Conservation (phyloP, 2,113 vertebrate genomes). For the Arothron firmamentum region DNA sequence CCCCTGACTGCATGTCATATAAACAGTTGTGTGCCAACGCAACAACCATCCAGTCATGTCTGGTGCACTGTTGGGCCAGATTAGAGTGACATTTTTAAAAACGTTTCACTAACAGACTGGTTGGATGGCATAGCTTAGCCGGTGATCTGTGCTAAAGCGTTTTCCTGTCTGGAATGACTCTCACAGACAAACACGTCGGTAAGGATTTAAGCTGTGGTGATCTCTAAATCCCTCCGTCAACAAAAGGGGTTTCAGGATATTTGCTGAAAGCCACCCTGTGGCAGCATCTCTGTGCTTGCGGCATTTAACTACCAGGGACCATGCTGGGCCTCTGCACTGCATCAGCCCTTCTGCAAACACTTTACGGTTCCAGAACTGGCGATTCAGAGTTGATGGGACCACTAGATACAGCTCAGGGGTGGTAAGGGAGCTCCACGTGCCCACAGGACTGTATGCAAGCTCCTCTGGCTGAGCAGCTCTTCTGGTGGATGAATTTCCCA, state of each 20-base stretch:
- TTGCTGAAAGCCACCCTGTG: slow-evolving; percentile 39
- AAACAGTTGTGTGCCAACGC: no score
- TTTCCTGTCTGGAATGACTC: slow-evolving; percentile 32
- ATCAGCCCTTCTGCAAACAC: no score
- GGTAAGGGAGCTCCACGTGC: background rate
- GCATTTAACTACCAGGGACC: background rate
- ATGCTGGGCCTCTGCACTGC: background rate
- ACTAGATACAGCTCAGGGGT: background rate
- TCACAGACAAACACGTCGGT: slow-evolving; percentile 33
- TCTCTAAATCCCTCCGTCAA: slow-evolving; percentile 53
- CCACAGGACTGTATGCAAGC: no score
- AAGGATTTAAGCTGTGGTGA: slow-evolving; percentile 47
- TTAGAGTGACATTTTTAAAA: slow-evolving; percentile 22
- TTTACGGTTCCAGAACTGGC: no score
- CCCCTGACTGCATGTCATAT: no score
- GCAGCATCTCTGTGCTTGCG: background rate
- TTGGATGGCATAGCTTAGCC: slow-evolving; percentile 16
- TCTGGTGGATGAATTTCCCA: no score
- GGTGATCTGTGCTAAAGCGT: slow-evolving; percentile 38
- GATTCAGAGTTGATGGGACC: no score
- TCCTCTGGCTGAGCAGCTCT: no score
- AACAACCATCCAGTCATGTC: background rate
- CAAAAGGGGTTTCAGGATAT: slow-evolving; percentile 47
- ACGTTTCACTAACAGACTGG: slow-evolving; percentile 11
- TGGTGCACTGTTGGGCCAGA: background rate